Evolutionary conservation across 2,113 vertebrate genomes (phyloP).

Genomic region (Colaptes auratus): DNA sequence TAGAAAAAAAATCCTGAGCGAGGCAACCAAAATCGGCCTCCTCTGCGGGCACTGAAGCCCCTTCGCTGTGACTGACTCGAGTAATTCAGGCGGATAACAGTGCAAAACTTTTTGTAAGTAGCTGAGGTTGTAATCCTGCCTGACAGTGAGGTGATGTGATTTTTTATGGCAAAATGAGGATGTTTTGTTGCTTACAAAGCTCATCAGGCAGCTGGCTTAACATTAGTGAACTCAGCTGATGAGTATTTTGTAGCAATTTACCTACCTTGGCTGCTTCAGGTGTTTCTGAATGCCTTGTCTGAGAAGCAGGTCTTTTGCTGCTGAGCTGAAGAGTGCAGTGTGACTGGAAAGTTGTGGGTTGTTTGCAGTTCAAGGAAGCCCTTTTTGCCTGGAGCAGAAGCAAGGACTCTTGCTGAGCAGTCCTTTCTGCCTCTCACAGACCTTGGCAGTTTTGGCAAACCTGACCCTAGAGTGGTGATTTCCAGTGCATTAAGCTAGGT

Average conservation of each 20-base stretch:
- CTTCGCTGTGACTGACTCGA: rapidly evolving
- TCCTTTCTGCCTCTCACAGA: background rate
- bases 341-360: rapidly evolving
- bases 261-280: background rate
- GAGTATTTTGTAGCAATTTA: background rate
- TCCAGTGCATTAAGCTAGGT: rapidly evolving
- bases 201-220: background rate
- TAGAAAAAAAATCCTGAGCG: background rate
- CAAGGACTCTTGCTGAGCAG: rapidly evolving
- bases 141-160: background rate
- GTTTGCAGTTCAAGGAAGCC: background rate
- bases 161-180: background rate
- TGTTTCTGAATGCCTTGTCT: background rate
- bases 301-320: background rate
- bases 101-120: background rate
- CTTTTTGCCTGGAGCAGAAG: background rate
- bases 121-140: background rate
- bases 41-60: background rate
- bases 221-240: background rate
- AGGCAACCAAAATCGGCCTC: background rate
- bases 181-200: background rate
- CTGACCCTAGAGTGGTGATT: rapidly evolving
- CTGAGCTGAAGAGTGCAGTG: background rate
- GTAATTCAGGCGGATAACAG: background rate
- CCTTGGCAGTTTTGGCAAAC: background rate